A percentile compares a stretch with the other conserved stretches of the same genome.
Conservation (phyloP, 2,888 invertebrate genomes). For the Drosophila dives region DNA sequence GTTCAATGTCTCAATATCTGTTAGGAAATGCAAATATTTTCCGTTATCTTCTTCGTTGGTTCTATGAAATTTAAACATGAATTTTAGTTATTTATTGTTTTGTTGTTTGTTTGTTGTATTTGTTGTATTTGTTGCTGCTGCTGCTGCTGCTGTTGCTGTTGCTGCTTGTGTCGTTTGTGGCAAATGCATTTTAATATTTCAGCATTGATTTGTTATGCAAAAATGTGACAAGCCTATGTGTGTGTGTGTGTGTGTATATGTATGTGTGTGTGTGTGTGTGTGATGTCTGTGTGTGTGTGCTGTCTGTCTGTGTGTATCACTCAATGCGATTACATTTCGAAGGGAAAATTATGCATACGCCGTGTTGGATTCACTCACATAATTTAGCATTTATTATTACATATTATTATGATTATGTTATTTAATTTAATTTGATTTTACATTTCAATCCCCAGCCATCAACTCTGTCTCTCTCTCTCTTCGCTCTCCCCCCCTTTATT, state of each 20-base stretch:
- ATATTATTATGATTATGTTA: constrained; percentile 78
- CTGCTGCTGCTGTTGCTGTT: constrained; percentile 26
- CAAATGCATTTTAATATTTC: constrained; percentile 79
- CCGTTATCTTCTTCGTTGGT: constrained; percentile 16
- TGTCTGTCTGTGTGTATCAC: constrained; percentile 47
- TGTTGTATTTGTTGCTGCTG: constrained; percentile 19
- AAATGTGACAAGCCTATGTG: constrained; percentile 48
- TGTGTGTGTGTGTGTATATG: constrained; percentile 15
- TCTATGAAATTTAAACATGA: constrained; percentile 72
- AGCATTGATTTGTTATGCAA: constrained; percentile 78
- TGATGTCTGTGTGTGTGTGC: constrained; percentile 42
- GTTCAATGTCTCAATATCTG: constrained; percentile 58
- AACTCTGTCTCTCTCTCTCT: not conserved
- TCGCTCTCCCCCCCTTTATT: not conserved
- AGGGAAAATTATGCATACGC: constrained; percentile 71
- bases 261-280: too few species aligned
- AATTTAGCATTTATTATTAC: constrained; percentile 79
- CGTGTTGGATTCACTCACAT: constrained; percentile 68
- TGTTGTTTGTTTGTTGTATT: constrained; percentile 15
- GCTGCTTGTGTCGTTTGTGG: constrained; percentile 60
- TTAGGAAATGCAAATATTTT: constrained; percentile 67
- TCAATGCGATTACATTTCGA: constrained; percentile 70
- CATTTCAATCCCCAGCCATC: constrained; percentile 32
- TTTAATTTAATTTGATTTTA: constrained; percentile 79
- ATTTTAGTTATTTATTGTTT: constrained; percentile 74